These are phyloP conservation scores for Chinchilla lanigera DNA, from an alignment of 2,113 vertebrate species.

Conservation along the genomic window DNA sequence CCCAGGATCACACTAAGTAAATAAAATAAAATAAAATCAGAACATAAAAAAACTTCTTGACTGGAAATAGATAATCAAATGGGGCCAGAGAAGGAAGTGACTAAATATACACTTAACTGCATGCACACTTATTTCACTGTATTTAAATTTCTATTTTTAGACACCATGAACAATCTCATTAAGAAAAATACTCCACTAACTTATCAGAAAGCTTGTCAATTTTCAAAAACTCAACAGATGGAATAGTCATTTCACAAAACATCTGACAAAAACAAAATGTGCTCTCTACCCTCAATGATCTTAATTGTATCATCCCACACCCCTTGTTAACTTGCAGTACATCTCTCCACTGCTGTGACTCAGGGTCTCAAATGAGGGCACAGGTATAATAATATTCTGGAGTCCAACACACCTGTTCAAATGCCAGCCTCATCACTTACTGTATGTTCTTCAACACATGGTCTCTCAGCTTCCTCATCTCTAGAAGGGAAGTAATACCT, in stretches of 20 bases:
- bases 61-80: not conserved
- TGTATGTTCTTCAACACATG: not conserved
- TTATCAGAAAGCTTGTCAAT: constrained; percentile 44
- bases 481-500: not conserved
- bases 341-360: not conserved
- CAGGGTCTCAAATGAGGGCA: not conserved
- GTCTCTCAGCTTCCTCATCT: not conserved
- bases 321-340: not conserved
- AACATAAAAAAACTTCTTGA: not conserved
- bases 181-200: constrained; percentile 45
- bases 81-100: not conserved
- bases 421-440: not conserved
- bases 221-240: constrained; percentile 53
- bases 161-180: constrained; percentile 36
- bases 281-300: not conserved
- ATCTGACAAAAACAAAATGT: constrained; percentile 20
- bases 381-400: not conserved
- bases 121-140: not conserved
- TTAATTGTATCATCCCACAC: not conserved
- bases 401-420: not conserved
- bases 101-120: not conserved
- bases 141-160: constrained; percentile 50
- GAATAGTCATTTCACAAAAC: constrained; percentile 3
- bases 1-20: not conserved
- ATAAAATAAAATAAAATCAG: not conserved